phyloP scores from a whole-genome alignment of 2,888 invertebrate species.

The Ptychoptera contaminata region DNA sequence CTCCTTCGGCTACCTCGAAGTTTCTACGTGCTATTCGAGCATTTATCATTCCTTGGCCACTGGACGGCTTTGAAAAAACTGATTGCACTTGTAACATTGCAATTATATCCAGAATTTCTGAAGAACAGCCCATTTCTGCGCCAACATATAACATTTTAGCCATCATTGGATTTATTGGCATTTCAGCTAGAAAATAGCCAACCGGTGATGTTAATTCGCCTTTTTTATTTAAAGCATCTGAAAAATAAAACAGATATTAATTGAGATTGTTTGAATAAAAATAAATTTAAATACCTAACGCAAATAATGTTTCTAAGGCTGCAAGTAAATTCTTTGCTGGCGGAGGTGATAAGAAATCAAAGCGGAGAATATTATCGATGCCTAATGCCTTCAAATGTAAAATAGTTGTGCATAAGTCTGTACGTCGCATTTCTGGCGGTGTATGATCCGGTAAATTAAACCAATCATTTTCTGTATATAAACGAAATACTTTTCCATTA shows the following conservation, averaged over 20 bases:
- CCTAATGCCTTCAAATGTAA: constrained; percentile 88
- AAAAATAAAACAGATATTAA: constrained; percentile 3
- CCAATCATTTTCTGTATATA: constrained; percentile 66
- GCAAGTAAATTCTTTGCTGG: constrained; percentile 74
- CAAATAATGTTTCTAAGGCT: constrained; percentile 76
- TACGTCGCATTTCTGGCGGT: constrained; percentile 86
- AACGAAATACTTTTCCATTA: constrained; percentile 71
- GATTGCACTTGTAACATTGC: constrained; percentile 92
- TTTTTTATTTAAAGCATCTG: constrained; percentile 52
- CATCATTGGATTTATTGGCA: constrained; percentile 75
- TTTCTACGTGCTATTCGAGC: constrained; percentile 60
- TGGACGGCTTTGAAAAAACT: constrained; percentile 58
- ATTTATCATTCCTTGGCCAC: constrained; percentile 51
- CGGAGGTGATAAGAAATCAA: constrained; percentile 85
- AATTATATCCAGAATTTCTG: constrained; percentile 78
- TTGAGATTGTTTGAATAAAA: background rate
- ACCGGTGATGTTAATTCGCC: constrained; percentile 62
- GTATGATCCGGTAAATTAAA: constrained; percentile 50
- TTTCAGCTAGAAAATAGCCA: constrained; percentile 78
- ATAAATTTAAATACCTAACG: constrained; percentile 36
- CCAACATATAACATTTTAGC: constrained; percentile 72
- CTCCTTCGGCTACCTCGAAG: constrained; percentile 86
- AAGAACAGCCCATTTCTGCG: constrained; percentile 79
- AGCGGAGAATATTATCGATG: constrained; percentile 78
- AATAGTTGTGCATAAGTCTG: constrained; percentile 69